These are phyloP conservation scores for Leptobrachium ailaonicum DNA, from an alignment of 2,113 vertebrate species.

Conservation along the genomic window DNA sequence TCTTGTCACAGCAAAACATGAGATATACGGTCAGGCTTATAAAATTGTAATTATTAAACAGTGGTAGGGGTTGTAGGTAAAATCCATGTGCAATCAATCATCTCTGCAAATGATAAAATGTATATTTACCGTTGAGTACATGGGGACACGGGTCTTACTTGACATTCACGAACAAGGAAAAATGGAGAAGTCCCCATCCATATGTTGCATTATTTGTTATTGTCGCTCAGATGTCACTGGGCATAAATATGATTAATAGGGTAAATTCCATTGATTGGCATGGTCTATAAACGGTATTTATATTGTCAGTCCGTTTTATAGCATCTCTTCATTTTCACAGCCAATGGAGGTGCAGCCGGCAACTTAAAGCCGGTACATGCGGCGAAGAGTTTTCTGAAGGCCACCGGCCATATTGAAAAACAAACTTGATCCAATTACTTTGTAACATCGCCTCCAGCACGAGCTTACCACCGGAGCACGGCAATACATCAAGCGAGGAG, in stretches of 20 bases:
- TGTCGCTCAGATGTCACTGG: conserved; percentile 56
- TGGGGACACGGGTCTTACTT: too few relatives aligned
- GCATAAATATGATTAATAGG: conserved; percentile 60
- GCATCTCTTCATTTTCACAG: conserved; percentile 55
- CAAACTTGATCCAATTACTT: conserved; percentile 39
- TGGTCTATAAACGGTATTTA: conserved; percentile 56
- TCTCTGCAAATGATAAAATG: background rate
- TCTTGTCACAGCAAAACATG: too few relatives aligned
- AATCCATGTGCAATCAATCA: too few relatives aligned
- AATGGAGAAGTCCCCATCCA: background rate
- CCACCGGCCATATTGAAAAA: conserved; percentile 44
- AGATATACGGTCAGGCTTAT: too few relatives aligned
- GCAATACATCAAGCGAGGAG: background rate
- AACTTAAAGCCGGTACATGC: conserved; percentile 10
- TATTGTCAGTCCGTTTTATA: conserved; percentile 50
- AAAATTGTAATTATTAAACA: too few relatives aligned
- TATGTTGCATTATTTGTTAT: conserved; percentile 53
- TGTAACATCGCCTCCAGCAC: conserved; percentile 34
- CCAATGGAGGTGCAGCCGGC: conserved; percentile 28
- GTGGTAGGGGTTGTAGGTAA: too few relatives aligned
- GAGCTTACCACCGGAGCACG: conserved; percentile 27
- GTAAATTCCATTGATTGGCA: conserved; percentile 56
- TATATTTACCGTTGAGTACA: background rate
- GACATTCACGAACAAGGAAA: background rate
- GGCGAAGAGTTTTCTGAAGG: conserved; percentile 49